Base-by-base conservation (phyloP, 2,797 vertebrate genomes). In the Sebastes matsubarae region DNA sequence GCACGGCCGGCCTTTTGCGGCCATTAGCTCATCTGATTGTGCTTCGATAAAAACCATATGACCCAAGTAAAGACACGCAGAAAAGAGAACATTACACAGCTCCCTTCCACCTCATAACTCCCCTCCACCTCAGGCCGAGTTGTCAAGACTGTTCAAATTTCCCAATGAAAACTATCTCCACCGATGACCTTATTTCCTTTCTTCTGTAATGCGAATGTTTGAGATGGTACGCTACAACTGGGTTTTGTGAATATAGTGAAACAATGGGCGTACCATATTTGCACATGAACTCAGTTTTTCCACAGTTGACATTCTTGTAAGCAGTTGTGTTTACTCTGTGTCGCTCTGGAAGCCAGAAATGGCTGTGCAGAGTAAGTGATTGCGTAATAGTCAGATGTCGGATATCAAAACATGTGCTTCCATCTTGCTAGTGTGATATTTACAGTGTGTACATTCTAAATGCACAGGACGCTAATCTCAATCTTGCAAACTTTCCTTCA, bases 1-100 rank as follows among this genome's bases (percentile, higher is more conserved):
- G 84, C 91, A 75, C 65, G 68, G 68, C 75, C 72, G 60, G 68
- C 70, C 72, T 81, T 80, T 65, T 36, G 61, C 60, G 73, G 81
- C 78, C 85, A 90, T 95, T 94, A 93, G 86, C 89, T 92, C 89
- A 88, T 86, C 75, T 88, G 88, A 93, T 87, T 88, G 83, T 79
- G 82, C 65, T 88, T 63, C 54, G 65, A 93, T 93, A 88, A 89
- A 93, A 94, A 94, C 88, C 92, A 94, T 89, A 94, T 93, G 92
- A 92, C 82, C 79, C 68, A 57, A 59, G 57, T 38, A 59, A 72
- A 89, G 76, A 78, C 67, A 38, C 54, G 72, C 59, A 73, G 81
- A 82, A 74, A 78, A 81, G 55, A 38, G 84, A 82, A 84, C 88
- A 79, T 81, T 83, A 69, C 46, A n/a, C 87, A 86, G 86, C 75